Conservation (phyloP, 37 sponge, comb jelly and placozoan genomes). For the Geodia barretti region DNA sequence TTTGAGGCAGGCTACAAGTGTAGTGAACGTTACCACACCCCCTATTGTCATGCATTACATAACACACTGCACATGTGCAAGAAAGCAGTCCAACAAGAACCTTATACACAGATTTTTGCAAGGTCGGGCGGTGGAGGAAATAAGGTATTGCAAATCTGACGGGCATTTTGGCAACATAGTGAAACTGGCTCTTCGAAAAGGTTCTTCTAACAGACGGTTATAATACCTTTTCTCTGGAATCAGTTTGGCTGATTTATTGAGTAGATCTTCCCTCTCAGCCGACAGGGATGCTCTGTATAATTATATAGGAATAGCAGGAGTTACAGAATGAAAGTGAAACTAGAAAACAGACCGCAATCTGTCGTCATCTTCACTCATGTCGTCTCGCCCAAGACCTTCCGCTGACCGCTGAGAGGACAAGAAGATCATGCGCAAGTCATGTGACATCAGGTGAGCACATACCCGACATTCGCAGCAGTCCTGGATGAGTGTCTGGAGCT, state of each 20-base stretch:
- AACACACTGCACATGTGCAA: no score
- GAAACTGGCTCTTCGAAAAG: no score
- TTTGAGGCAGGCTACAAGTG: no score
- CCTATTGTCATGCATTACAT: no score
- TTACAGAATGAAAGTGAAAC: no score
- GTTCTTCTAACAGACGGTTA: neutral
- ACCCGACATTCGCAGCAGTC: conserved; percentile 65
- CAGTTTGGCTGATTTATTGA: conserved; percentile 11
- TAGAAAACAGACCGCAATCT: conserved; percentile 23
- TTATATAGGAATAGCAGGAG: neutral
- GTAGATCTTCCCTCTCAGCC: conserved; percentile 47
- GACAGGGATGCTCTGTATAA: conserved; percentile 44
- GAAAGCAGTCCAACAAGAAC: no score
- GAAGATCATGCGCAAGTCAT: no score
- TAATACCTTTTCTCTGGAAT: conserved; percentile 41
- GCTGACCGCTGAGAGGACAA: conserved; percentile 49
- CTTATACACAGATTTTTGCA: no score
- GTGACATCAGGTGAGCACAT: neutral
- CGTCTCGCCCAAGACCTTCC: conserved; percentile 51
- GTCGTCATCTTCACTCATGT: conserved; percentile 47
- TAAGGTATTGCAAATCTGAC: no score
- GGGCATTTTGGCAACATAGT: no score
- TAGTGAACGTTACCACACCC: no score
- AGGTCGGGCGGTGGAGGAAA: no score
- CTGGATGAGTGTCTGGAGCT: conserved; percentile 29